Evolutionary conservation across 2,888 invertebrate genomes (phyloP).

Genomic region (Disparrhopalites patrizii): DNA sequence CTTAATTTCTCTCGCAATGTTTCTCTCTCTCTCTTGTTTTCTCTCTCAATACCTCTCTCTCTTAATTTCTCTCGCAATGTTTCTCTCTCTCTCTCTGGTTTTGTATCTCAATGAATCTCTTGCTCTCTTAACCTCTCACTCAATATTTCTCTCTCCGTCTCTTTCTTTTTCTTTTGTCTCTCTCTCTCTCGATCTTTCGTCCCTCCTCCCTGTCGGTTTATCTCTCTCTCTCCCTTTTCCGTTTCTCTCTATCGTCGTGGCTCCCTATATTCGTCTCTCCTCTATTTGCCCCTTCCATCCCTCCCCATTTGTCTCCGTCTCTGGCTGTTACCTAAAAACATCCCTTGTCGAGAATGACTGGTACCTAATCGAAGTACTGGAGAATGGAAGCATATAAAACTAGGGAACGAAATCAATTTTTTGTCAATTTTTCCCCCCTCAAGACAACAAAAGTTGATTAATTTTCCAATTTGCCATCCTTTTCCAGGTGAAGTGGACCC

Average conservation of each 20-base stretch:
- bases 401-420: too few species aligned
- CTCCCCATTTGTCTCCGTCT: too few species aligned
- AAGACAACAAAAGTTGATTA: too few species aligned
- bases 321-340: too few species aligned
- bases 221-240: background rate
- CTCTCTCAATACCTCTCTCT: background rate
- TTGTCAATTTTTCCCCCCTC: too few species aligned
- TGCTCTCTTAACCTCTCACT: conserved; percentile 13
- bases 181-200: background rate
- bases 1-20: conserved; percentile 10
- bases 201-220: background rate
- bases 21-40: background rate
- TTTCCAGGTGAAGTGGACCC: too few species aligned
- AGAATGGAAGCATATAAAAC: too few species aligned
- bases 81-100: conserved; percentile 11
- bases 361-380: background rate
- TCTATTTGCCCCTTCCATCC: too few species aligned
- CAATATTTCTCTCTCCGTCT: background rate
- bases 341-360: too few species aligned
- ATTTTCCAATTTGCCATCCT: too few species aligned
- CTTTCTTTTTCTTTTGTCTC: background rate
- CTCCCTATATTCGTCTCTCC: background rate
- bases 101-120: background rate
- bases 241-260: background rate
- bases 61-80: conserved; percentile 16